Percentiles rank a stretch among this genome's conserved stretches.
Conservation (phyloP, 2,113 vertebrate genomes). For the Triplophysa tibetana region DNA sequence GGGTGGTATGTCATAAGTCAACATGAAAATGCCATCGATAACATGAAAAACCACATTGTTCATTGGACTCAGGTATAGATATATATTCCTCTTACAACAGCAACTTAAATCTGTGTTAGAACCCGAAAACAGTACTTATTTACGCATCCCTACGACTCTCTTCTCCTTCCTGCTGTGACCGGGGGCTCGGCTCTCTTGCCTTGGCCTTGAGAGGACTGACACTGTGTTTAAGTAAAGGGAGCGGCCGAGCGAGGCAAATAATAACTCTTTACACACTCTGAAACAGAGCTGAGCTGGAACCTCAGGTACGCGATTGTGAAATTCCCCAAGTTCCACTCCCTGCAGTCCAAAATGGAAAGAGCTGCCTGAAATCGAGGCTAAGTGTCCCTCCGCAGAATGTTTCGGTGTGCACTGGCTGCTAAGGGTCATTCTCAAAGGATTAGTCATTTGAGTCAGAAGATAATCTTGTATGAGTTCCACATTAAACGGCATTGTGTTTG, state of each 20-base stretch:
- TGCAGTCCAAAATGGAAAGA: slow-evolving; percentile 27
- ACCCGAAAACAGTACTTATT: slow-evolving; percentile 3
- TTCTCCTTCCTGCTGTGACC: slow-evolving; percentile 58
- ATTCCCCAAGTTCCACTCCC: slow-evolving; percentile 61
- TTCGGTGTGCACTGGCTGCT: slow-evolving; percentile 9
- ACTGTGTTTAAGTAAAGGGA: slow-evolving; percentile 81
- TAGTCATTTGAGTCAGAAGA: slow-evolving; percentile 10
- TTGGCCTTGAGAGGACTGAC: slow-evolving; percentile 57
- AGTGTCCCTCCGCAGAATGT: slow-evolving; percentile 23
- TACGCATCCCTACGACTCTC: slow-evolving; percentile 38
- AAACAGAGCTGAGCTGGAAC: slow-evolving; percentile 70
- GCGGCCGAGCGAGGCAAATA: slow-evolving; percentile 79
- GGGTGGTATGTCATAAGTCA: slow-evolving; percentile 10
- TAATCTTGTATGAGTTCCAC: slow-evolving; percentile 26
- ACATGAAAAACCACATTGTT: background rate
- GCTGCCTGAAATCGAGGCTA: slow-evolving; percentile 19
- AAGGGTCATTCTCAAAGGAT: slow-evolving; percentile 38
- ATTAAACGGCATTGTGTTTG: slow-evolving; percentile 20
- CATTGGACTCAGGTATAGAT: background rate
- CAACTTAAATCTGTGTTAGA: slow-evolving; percentile 2
- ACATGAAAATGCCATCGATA: slow-evolving; percentile 43
- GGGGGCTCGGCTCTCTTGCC: slow-evolving; percentile 68
- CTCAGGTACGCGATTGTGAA: slow-evolving; percentile 76
- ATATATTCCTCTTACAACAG: background rate
- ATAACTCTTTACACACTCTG: slow-evolving; percentile 73